Conservation (phyloP, 2,888 invertebrate species). For the Eumerus sabulonum region DNA sequence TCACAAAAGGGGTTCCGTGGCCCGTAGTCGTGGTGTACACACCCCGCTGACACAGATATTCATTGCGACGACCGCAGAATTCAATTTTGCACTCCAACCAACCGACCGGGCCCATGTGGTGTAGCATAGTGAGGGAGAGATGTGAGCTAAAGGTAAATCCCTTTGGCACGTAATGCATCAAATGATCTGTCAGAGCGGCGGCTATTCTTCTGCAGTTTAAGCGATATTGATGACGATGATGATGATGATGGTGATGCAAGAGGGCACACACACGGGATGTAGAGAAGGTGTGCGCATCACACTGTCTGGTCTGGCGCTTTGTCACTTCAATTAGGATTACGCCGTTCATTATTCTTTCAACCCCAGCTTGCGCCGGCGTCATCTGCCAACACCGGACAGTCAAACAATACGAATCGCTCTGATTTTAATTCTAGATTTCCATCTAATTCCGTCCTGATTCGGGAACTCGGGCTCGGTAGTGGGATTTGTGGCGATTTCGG, state of each 20-base stretch:
- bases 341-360: conserved; percentile 36
- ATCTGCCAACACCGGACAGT: conserved; percentile 2
- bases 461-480: conserved; percentile 38
- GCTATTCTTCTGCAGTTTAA: conserved; percentile 40
- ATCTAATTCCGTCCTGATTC: conserved; percentile 45
- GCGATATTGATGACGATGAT: conserved; percentile 56
- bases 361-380: conserved; percentile 40
- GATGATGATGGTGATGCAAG: conserved; percentile 1
- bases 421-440: conserved; percentile 55
- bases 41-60: conserved; percentile 64
- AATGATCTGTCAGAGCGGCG: conserved; percentile 60
- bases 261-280: conserved; percentile 28
- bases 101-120: conserved; percentile 2
- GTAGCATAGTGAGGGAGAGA: too few relatives aligned
- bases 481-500: conserved; percentile 51
- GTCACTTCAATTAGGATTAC: conserved; percentile 66
- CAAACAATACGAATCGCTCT: conserved; percentile 62
- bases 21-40: conserved; percentile 21
- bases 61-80: conserved; percentile 24
- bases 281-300: conserved; percentile 47
- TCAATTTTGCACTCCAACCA: conserved; percentile 44
- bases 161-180: conserved; percentile 68
- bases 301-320: conserved; percentile 52
- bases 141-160: conserved; percentile 50
- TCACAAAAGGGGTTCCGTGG: conserved; percentile 34